Conservation (phyloP, 1,140 invertebrate species). For the Campoletis sonorensis region DNA sequence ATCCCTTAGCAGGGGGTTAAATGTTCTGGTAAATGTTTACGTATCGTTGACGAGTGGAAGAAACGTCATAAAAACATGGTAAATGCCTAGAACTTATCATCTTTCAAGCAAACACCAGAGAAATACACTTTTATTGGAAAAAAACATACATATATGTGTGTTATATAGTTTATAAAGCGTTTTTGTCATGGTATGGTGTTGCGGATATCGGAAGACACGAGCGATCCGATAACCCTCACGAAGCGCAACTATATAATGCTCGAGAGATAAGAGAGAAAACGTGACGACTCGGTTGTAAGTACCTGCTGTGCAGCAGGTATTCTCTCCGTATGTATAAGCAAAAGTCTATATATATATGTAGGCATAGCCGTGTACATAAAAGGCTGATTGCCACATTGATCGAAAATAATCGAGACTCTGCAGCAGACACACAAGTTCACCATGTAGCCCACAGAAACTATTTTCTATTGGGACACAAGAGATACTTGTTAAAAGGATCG, state of each 20-base stretch:
- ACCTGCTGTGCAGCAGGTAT: not conserved
- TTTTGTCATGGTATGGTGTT: not conserved
- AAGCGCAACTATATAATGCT: slow-evolving; percentile 39
- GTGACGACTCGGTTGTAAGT: slow-evolving; percentile 36
- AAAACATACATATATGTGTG: not conserved
- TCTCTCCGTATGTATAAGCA: not conserved
- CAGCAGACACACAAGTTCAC: not conserved
- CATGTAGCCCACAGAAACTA: not conserved
- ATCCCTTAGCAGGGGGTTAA: too few relatives aligned
- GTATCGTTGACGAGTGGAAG: too few relatives aligned
- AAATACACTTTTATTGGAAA: not conserved
- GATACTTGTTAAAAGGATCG: slow-evolving; percentile 31
- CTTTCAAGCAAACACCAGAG: too few relatives aligned
- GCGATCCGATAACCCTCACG: slow-evolving; percentile 60
- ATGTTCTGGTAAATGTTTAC: too few relatives aligned
- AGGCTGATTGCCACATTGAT: slow-evolving; percentile 28
- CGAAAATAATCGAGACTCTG: slow-evolving; percentile 18
- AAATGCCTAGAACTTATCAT: too few relatives aligned
- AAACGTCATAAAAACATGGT: too few relatives aligned
- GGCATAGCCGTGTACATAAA: not conserved
- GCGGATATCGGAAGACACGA: slow-evolving; percentile 35
- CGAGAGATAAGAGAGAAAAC: slow-evolving; percentile 52
- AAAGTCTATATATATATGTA: not conserved
- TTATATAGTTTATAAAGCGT: not conserved
- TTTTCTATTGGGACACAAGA: slow-evolving; percentile 8